Evolutionary conservation across 2,113 vertebrate genomes (phyloP).

Genomic region (Cairina moschata): DNA sequence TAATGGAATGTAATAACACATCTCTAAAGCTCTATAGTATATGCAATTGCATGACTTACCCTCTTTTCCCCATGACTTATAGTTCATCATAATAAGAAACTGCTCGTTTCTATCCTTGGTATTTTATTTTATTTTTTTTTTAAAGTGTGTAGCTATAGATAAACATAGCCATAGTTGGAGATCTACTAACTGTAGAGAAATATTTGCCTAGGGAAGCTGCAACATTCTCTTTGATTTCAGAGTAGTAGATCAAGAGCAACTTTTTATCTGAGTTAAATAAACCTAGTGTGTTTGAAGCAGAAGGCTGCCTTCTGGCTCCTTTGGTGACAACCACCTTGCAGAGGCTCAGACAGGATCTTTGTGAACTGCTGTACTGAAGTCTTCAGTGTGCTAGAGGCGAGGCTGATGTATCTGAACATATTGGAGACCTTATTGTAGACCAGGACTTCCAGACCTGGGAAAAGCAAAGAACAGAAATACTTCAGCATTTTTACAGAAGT

Average conservation of each 20-base stretch:
- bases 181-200: neutral
- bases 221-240: neutral
- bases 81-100: neutral
- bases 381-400: neutral
- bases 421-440: neutral
- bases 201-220: neutral
- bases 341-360: neutral
- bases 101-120: neutral
- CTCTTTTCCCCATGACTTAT: neutral
- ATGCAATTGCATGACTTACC: neutral
- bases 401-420: neutral
- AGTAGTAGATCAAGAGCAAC: neutral
- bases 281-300: neutral
- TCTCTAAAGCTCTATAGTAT: neutral
- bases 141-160: neutral
- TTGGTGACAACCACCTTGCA: neutral
- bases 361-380: neutral
- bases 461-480: neutral
- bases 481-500: neutral
- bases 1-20: neutral
- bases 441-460: neutral
- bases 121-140: neutral
- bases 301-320: neutral
- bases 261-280: neutral
- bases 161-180: neutral